Conservation (phyloP, 2,113 vertebrate species). For the Hippocampus zosterae region DNA sequence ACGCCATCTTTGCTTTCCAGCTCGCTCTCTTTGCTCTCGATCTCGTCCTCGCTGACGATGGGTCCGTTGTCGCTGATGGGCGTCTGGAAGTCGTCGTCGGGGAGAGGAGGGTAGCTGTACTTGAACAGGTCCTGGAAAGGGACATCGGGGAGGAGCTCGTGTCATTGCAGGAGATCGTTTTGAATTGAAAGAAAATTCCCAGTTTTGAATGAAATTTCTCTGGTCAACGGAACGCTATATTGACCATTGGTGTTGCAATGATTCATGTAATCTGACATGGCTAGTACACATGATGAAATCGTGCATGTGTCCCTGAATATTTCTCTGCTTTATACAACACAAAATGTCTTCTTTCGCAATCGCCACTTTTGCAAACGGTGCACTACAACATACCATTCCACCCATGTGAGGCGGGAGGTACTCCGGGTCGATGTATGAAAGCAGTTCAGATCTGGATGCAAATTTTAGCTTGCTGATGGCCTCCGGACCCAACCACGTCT, state of each 20-base stretch:
- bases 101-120: conserved; percentile 94
- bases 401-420: conserved; percentile 91
- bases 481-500: conserved; percentile 92
- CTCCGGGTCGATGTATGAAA: conserved; percentile 80
- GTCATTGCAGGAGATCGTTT: background rate
- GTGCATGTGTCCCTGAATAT: no score
- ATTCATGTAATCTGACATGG: no score
- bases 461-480: conserved; percentile 90
- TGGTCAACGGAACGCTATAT: background rate
- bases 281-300: no score
- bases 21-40: conserved; percentile 85
- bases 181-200: background rate
- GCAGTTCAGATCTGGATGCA: conserved; percentile 81
- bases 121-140: conserved; percentile 86
- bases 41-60: conserved; percentile 86
- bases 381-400: conserved; percentile 80
- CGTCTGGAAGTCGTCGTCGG: conserved; percentile 95
- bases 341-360: no score
- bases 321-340: no score
- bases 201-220: background rate
- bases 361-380: no score
- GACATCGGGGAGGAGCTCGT: background rate
- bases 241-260: no score
- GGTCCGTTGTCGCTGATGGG: conserved; percentile 92
- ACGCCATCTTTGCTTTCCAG: conserved; percentile 77